A percentile compares a stretch with the other conserved stretches of the same genome.
Conservation (phyloP, 2,113 vertebrate genomes). For the Semicossyphus pulcher region DNA sequence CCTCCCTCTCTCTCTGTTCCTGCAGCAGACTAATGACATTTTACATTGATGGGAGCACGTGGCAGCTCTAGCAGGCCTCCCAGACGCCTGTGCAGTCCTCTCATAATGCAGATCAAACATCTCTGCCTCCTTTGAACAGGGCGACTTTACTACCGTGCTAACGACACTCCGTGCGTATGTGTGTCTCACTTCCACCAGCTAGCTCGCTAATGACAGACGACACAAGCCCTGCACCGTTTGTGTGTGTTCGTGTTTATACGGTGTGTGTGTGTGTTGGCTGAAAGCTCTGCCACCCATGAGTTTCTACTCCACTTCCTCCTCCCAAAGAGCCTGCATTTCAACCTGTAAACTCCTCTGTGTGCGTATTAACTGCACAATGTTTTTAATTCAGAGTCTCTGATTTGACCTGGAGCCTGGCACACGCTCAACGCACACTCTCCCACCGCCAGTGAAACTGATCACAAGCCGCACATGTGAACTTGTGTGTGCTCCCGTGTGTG, state of each 20-base stretch:
- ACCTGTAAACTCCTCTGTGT: slow-evolving; percentile 58
- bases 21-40: slow-evolving; percentile 53
- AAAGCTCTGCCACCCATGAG: slow-evolving; percentile 70
- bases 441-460: slow-evolving; percentile 64
- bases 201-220: slow-evolving; percentile 76
- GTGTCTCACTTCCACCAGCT: slow-evolving; percentile 67
- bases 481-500: slow-evolving; percentile 33
- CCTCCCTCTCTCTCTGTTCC: slow-evolving; percentile 27
- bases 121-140: slow-evolving; percentile 73
- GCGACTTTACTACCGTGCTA: slow-evolving; percentile 75
- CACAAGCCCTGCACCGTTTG: slow-evolving; percentile 26
- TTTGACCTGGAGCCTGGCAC: slow-evolving; percentile 62
- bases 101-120: slow-evolving; percentile 76
- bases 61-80: slow-evolving; percentile 54
- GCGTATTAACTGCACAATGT: slow-evolving; percentile 51
- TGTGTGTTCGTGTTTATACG: slow-evolving; percentile 38
- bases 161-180: slow-evolving; percentile 59
- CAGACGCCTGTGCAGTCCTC: slow-evolving; percentile 58
- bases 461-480: slow-evolving; percentile 54
- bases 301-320: slow-evolving; percentile 57
- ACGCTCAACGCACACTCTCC: slow-evolving; percentile 57
- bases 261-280: slow-evolving; percentile 48
- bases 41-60: slow-evolving; percentile 36
- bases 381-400: slow-evolving; percentile 56
- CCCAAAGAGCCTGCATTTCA: slow-evolving; percentile 49